Conservation (phyloP, 2,888 invertebrate genomes). For the Chrysolina oricalcia region DNA sequence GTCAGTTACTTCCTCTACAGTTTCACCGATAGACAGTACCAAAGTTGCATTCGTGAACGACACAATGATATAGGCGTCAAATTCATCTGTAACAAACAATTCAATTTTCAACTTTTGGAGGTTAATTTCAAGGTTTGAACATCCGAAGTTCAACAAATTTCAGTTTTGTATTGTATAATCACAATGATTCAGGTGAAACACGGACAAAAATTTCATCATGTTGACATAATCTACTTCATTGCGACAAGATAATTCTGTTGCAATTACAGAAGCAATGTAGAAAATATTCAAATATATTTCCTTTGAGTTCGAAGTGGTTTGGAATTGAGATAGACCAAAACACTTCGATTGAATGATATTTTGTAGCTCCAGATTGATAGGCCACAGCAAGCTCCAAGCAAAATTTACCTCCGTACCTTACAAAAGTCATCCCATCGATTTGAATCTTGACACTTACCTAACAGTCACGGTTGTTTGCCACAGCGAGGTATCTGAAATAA, state of each 20-base stretch:
- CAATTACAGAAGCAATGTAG: too few species aligned
- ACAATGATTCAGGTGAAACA: slow-evolving; percentile 70
- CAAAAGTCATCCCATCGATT: slow-evolving; percentile 10
- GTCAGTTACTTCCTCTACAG: slow-evolving; percentile 99
- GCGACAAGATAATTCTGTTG: too few species aligned
- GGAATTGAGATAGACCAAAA: too few species aligned
- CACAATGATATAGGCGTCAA: slow-evolving; percentile 99
- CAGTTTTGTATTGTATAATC: slow-evolving; percentile 65
- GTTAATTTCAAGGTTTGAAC: slow-evolving; percentile 3
- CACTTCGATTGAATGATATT: neutral
- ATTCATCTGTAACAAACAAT: slow-evolving; percentile 91
- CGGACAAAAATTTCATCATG: slow-evolving; percentile 69
- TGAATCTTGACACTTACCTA: slow-evolving; percentile 52
- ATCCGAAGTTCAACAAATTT: slow-evolving; percentile 36
- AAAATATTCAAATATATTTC: too few species aligned
- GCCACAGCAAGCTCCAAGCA: slow-evolving; percentile 6
- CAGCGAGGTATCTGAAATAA: slow-evolving; percentile 62
- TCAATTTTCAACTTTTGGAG: slow-evolving; percentile 4
- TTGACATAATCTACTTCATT: neutral
- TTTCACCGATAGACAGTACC: slow-evolving; percentile 99
- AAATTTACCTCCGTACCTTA: slow-evolving; percentile 15
- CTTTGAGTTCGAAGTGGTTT: too few species aligned
- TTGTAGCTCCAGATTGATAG: slow-evolving; percentile 14
- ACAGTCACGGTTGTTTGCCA: slow-evolving; percentile 32
- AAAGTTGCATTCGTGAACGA: slow-evolving; percentile 99